Evolutionary conservation across 2,797 vertebrate species (phyloP), one percentile per base, ranked within the genome.

Genomic region (Hemibagrus guttatus): DNA sequence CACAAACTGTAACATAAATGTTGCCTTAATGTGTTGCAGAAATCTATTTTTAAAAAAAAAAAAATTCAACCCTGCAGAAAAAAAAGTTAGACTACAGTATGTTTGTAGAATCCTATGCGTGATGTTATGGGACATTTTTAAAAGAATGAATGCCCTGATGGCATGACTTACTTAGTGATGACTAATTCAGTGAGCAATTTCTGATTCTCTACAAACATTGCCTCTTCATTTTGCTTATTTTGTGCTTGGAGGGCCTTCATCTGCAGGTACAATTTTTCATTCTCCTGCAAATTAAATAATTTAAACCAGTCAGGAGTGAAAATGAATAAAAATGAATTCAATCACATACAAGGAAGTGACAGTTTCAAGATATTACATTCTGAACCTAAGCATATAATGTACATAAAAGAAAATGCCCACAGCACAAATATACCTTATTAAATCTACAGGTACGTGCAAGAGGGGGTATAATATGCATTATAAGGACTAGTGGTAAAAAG

Each of bases 121-220:
- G 54, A 59, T 59, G 54, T 23, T 79, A 26, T 61, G n/a, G 56
- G 31, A 76, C 39, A 28, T n/a, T 28, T 68, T 76, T 42, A 56
- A 21, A 31, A 49, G 59, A 19, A 14, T 72, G 17, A 64, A 42
- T 68, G 59, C n/a, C 31, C 26, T 80, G 17, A 46, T 69, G 16
- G 19, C 42, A n/a, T 26, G 63, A 90, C 96, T 90, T 92, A 99
- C 98, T 95, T 96, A 90, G 97, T 90, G 11, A 92, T 90, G 12
- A 90, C 86, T 89, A 99, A 92, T 90, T 98, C 96, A 35, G 92
- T 94, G 83, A 95, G 95, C 91, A 99, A 95, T 88, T 90, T 91
- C 87, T 97, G 97, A 93, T 99, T 99, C 91, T 99, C 97, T 80
- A 93, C 94, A 89, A 98, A 98, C 97, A 99, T 98, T 90, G 63